phyloP scores from a whole-genome alignment of 2,113 vertebrate genomes.

The Rhinoderma darwinii region DNA sequence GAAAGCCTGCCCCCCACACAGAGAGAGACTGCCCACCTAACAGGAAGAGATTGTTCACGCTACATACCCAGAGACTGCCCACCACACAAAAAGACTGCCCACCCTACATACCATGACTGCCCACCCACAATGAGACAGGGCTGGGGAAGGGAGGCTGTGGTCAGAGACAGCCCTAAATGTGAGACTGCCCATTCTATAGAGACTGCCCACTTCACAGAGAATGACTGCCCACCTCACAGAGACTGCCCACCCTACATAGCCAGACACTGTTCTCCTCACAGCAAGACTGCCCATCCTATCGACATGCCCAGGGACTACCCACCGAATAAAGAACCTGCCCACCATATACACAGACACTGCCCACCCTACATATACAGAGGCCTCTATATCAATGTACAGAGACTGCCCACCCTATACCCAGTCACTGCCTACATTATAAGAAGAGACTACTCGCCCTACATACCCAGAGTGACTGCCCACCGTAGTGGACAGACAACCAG shows the following conservation, averaged over 20 bases:
- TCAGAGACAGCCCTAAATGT: background rate
- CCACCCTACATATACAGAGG: too few relatives aligned
- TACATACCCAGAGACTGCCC: background rate
- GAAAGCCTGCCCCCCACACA: too few relatives aligned
- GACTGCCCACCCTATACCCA: background rate
- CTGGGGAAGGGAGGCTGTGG: too few relatives aligned
- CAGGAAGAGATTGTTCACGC: too few relatives aligned
- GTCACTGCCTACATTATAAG: background rate
- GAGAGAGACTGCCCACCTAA: too few relatives aligned
- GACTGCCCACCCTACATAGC: background rate
- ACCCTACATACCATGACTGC: too few relatives aligned
- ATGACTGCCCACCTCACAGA: background rate
- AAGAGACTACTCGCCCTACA: background rate
- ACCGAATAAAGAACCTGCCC: background rate
- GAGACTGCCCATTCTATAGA: too few relatives aligned
- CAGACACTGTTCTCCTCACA: background rate
- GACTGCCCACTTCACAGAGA: too few relatives aligned
- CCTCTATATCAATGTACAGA: slow-evolving; percentile 13
- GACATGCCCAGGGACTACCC: background rate
- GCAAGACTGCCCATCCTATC: background rate
- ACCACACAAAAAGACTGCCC: background rate
- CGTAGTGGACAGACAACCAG: too few relatives aligned
- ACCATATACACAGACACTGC: too few relatives aligned
- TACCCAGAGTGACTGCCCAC: background rate
- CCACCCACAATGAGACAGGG: too few relatives aligned